Evolutionary conservation across 1,140 invertebrate species (phyloP).

Genomic region (Caenorhabditis briggsae): DNA sequence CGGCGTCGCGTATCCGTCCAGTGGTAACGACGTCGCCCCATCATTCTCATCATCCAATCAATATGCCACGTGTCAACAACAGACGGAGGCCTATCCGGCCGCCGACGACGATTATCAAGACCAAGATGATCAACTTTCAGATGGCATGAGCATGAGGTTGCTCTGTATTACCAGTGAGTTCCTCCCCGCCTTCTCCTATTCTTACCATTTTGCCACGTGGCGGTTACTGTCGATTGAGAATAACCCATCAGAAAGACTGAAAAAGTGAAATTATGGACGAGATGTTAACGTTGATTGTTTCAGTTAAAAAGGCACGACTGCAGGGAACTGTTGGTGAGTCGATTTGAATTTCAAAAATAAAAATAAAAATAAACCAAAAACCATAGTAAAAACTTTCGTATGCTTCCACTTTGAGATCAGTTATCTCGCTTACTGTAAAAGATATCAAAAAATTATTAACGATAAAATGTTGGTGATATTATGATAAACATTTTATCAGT

Average conservation of each 20-base stretch:
- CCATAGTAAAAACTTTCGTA: too few species aligned
- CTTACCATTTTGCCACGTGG: background rate
- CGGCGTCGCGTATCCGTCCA: background rate
- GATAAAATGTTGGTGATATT: too few species aligned
- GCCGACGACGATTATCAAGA: background rate
- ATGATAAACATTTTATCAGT: too few species aligned
- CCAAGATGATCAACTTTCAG: slow-evolving; percentile 35
- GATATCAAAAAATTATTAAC: too few species aligned
- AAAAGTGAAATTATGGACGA: slow-evolving; percentile 8
- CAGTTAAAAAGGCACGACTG: slow-evolving; percentile 70
- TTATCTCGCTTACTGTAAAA: too few species aligned
- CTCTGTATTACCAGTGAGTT: slow-evolving; percentile 67
- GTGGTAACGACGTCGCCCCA: background rate
- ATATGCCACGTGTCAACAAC: slow-evolving; percentile 25
- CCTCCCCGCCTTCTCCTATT: background rate
- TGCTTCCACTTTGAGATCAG: too few species aligned
- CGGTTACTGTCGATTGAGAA: background rate
- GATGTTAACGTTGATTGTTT: slow-evolving; percentile 67
- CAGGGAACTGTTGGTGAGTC: slow-evolving; percentile 67
- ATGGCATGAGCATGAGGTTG: slow-evolving; percentile 65
- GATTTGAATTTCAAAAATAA: background rate
- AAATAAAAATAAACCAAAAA: background rate
- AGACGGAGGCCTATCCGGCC: background rate
- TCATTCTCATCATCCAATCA: background rate
- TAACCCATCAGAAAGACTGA: too few species aligned